phyloP scores from a whole-genome alignment of 1,140 invertebrate genomes.

The Wiebesia pumilae region DNA sequence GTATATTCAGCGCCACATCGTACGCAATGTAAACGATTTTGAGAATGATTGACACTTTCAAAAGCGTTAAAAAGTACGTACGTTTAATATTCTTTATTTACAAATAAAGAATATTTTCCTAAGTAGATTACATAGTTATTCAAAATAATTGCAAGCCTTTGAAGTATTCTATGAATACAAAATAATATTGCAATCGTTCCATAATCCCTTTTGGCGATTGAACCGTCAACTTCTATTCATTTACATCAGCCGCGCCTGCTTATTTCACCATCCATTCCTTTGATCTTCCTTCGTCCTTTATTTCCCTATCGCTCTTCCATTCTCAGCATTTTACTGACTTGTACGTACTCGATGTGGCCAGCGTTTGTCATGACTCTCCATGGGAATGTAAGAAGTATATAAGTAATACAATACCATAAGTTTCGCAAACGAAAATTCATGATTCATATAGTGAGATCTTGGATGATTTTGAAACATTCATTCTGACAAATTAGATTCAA shows the following conservation, averaged over 20 bases:
- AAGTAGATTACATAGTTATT: no score
- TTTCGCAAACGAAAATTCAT: neutral
- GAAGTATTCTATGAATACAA: no score
- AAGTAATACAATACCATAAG: neutral
- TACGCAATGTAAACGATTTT: no score
- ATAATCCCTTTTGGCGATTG: slow-evolving; percentile 9
- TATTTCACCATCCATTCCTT: slow-evolving; percentile 21
- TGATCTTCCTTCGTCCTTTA: neutral
- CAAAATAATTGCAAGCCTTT: no score
- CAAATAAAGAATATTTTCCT: no score
- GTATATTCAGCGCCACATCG: no score
- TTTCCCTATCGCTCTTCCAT: slow-evolving; percentile 11
- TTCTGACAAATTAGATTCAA: no score
- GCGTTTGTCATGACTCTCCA: neutral
- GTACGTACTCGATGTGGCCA: neutral
- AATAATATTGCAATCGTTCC: neutral
- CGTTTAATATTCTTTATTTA: no score
- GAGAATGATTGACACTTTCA: no score
- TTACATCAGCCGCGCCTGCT: slow-evolving; percentile 7
- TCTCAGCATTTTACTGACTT: neutral
- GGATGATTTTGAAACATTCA: neutral
- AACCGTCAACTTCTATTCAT: slow-evolving; percentile 4
- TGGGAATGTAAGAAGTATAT: neutral
- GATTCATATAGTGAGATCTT: neutral
- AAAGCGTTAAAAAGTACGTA: no score